Conservation (phyloP, 2,797 vertebrate species). For the Discoglossus pictus region DNA sequence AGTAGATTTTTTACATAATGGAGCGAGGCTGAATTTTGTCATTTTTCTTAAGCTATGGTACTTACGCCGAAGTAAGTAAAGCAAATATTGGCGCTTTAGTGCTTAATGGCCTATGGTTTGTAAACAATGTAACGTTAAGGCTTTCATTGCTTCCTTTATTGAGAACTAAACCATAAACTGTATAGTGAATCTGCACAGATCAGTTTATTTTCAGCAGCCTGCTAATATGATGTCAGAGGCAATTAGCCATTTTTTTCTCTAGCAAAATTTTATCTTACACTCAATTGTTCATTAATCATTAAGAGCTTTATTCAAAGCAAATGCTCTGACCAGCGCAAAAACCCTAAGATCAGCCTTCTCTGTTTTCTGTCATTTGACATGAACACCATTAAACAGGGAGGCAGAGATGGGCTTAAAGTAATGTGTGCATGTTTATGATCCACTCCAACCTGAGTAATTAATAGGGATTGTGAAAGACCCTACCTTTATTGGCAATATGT, state of each 20-base stretch:
- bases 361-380: constrained; percentile 22
- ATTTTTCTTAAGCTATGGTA: constrained; percentile 64
- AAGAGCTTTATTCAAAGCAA: constrained; percentile 1
- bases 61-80: constrained; percentile 65
- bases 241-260: constrained; percentile 14
- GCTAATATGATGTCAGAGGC: constrained; percentile 31
- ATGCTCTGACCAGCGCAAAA: constrained; percentile 32
- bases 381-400: too few relatives aligned
- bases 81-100: constrained; percentile 61
- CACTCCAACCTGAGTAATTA: too few relatives aligned
- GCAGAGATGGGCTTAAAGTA: too few relatives aligned
- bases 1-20: constrained; percentile 67
- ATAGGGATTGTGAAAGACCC: too few relatives aligned
- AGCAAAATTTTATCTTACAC: constrained; percentile 14
- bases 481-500: too few relatives aligned
- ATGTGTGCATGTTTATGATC: too few relatives aligned
- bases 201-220: constrained; percentile 48
- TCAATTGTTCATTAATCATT: constrained; percentile 39
- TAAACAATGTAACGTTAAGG: constrained; percentile 66
- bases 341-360: neutral
- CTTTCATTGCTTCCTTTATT: constrained; percentile 26
- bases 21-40: constrained; percentile 55
- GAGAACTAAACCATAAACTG: neutral
- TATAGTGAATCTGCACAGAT: constrained; percentile 44
- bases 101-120: constrained; percentile 60